Percentiles rank a stretch among this genome's conserved stretches.
These are phyloP conservation scores for Atta cephalotes DNA, from an alignment of 1,140 invertebrate genomes.

Conservation along the genomic window DNA sequence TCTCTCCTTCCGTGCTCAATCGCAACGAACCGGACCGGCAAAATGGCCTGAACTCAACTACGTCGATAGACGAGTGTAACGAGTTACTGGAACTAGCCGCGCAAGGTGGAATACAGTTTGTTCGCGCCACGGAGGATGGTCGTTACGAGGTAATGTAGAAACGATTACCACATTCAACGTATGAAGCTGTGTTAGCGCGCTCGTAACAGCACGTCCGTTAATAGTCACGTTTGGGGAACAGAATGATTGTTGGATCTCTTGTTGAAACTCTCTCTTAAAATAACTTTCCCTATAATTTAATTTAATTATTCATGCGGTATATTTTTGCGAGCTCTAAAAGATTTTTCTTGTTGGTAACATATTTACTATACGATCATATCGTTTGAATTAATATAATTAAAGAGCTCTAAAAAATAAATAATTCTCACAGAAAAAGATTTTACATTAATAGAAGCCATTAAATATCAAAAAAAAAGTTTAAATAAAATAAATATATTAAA, in stretches of 20 bases:
- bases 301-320: not conserved
- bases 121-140: conserved; percentile 85
- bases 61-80: conserved; percentile 80
- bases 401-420: too few species aligned
- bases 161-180: conserved; percentile 73
- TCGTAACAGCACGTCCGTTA: not conserved
- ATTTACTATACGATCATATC: too few species aligned
- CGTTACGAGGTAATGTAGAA: conserved; percentile 85
- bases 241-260: not conserved
- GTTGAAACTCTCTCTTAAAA: not conserved
- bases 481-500: too few species aligned
- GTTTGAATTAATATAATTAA: too few species aligned
- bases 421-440: too few species aligned
- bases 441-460: too few species aligned
- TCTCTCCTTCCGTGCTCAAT: conserved; percentile 52
- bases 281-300: not conserved
- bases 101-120: conserved; percentile 85
- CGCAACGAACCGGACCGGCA: conserved; percentile 61
- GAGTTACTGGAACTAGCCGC: conserved; percentile 84
- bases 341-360: not conserved
- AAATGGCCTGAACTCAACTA: conserved; percentile 48
- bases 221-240: not conserved
- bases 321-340: not conserved
- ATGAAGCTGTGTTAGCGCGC: conserved; percentile 1
- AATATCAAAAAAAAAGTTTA: too few species aligned